Evolutionary conservation across 1,140 invertebrate species (phyloP), one percentile per base, ranked within the genome.

Genomic region (Macrosteles quadrilineatus): DNA sequence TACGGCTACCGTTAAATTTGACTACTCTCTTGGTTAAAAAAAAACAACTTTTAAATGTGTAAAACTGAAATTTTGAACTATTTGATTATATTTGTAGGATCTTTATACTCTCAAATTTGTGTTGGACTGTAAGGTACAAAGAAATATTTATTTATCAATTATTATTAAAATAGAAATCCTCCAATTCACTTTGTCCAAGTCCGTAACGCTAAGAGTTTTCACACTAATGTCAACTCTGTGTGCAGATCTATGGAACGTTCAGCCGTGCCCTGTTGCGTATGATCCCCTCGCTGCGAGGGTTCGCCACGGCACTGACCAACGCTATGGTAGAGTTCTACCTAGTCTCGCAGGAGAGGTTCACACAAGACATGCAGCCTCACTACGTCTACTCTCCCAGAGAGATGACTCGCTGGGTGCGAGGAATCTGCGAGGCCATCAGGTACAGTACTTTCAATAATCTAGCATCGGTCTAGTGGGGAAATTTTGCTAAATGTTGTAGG

Each of bases 371-470:
- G 95, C 98, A 99, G 81, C 98, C 98, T 0, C 98, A 99, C 81
- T 99, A 99, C 80, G 96, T 99, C 0, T 99, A 99, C 83, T 98
- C 96, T 71, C 98, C 98, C n/a, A 87, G 98, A 81, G 98, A 99
- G 83, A 96, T 99, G 93, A 99, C 98, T 0, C 83, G 98, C 71
- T 99, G 98, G 98, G 97, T 99, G 3, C 85, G 98, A 57, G 98
- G 98, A 70, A 99, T 99, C 71, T 98, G 96, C 81, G 98, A 99
- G 83, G 98, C 98, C 1, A 97, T 99, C 66, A 83, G 86, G 86
- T 87, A 77, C 53, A 36, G 32, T 36, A 36, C 14, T 4, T 36
- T 36, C 14, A 14, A 36, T 36, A 36, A 72, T 66, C 68, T 62
- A 1, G 40, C 11, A 31, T 55, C 23, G 29, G 25, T 55, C 50